Percentiles rank a stretch among this genome's conserved stretches.
These are phyloP conservation scores for Scolopax rusticola DNA, from an alignment of 2,797 vertebrate genomes.

Conservation along the genomic window DNA sequence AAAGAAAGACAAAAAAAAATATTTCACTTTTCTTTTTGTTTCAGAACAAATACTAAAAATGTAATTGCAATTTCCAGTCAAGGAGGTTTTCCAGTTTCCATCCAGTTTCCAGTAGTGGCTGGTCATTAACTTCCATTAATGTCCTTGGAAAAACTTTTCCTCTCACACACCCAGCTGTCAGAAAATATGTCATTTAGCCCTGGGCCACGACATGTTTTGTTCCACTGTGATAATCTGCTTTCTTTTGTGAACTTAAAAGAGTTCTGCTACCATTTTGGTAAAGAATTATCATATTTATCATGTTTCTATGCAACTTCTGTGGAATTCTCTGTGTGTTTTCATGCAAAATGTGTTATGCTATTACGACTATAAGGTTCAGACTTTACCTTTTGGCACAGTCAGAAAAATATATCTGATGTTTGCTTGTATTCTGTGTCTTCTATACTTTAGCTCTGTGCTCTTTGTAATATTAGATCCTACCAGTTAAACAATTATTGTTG, in stretches of 20 bases:
- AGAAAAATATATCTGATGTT: background rate
- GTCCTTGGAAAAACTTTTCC: background rate
- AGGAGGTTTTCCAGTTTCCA: background rate
- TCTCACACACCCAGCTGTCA: background rate
- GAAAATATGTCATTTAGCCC: background rate
- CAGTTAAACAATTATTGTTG: background rate
- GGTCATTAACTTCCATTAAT: background rate
- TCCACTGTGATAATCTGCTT: background rate
- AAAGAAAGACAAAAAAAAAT: background rate
- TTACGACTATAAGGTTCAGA: background rate
- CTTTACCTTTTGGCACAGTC: background rate
- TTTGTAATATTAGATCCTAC: background rate
- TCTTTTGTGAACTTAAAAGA: background rate
- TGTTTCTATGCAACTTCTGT: background rate
- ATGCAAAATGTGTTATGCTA: background rate
- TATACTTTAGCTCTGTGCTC: background rate
- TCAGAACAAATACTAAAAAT: background rate
- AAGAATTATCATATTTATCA: background rate
- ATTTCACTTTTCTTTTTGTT: background rate
- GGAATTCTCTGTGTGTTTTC: background rate
- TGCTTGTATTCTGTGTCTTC: background rate
- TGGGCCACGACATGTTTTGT: background rate
- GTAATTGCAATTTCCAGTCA: background rate
- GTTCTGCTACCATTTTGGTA: background rate
- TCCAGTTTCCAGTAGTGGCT: background rate